Conservation (phyloP, 1,140 invertebrate species). For the Lethrus apterus region DNA sequence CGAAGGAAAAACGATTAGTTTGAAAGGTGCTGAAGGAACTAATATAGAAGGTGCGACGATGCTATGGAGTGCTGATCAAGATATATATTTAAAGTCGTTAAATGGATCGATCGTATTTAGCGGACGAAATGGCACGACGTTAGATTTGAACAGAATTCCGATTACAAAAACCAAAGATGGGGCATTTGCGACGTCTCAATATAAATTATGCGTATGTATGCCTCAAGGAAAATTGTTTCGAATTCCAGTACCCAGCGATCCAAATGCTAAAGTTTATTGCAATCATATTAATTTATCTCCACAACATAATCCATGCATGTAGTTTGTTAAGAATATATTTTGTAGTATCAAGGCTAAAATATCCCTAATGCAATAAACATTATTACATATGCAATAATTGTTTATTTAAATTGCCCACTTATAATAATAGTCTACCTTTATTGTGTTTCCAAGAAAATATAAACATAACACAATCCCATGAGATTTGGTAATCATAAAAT, state of each 20-base stretch:
- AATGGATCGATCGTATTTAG: conserved; percentile 70
- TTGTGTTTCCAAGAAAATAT: too few species aligned
- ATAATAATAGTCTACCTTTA: too few species aligned
- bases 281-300: conserved; percentile 53
- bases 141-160: conserved; percentile 67
- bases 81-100: conserved; percentile 68
- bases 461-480: too few species aligned
- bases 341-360: too few species aligned
- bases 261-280: conserved; percentile 51
- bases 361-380: too few species aligned
- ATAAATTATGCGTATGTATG: conserved; percentile 84
- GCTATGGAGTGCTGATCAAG: conserved; percentile 65
- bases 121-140: conserved; percentile 59
- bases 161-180: conserved; percentile 49
- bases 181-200: conserved; percentile 51
- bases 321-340: too few species aligned
- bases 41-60: conserved; percentile 54
- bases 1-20: conserved; percentile 49
- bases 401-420: too few species aligned
- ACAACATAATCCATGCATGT: conserved; percentile 63
- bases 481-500: too few species aligned
- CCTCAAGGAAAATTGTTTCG: conserved; percentile 74
- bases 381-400: too few species aligned
- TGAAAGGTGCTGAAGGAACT: conserved; percentile 61
- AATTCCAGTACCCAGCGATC: conserved; percentile 48